Conservation (phyloP, 2,113 vertebrate genomes). For the Corythaixoides concolor region DNA sequence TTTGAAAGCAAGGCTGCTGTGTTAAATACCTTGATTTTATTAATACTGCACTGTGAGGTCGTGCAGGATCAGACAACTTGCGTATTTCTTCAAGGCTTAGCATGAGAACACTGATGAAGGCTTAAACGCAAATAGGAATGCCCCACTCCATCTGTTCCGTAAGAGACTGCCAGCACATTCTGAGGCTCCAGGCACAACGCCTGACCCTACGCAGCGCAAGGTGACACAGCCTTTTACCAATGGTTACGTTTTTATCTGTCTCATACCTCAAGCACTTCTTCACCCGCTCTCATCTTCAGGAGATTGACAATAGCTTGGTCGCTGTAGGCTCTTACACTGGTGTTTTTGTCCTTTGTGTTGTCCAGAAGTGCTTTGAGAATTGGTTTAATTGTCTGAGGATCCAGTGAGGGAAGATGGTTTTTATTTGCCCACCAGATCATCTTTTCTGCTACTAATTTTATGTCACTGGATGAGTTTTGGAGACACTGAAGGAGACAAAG, state of each 20-base stretch:
- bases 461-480: conserved; percentile 96
- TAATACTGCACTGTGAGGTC: not conserved
- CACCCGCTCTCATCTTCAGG: conserved; percentile 87
- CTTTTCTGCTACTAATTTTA: conserved; percentile 91
- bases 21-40: not conserved
- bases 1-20: not conserved
- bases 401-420: conserved; percentile 83
- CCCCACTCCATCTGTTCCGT: not conserved
- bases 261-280: conserved; percentile 89
- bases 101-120: not conserved
- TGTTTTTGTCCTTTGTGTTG: conserved; percentile 99
- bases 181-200: not conserved
- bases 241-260: accelerated
- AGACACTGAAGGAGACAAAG: conserved; percentile 81
- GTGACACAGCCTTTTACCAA: not conserved
- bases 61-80: not conserved
- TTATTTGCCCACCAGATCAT: conserved; percentile 97
- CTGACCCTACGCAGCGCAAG: not conserved
- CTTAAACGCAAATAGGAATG: not conserved
- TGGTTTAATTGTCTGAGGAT: conserved; percentile 85
- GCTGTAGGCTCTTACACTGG: conserved; percentile 91
- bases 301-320: conserved; percentile 95
- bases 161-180: not conserved
- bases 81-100: not conserved
- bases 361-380: conserved; percentile 94